A percentile compares a stretch with the other conserved stretches of the same genome.
Conservation (phyloP, 2,888 invertebrate species). For the Nephrocerus scutellatus region DNA sequence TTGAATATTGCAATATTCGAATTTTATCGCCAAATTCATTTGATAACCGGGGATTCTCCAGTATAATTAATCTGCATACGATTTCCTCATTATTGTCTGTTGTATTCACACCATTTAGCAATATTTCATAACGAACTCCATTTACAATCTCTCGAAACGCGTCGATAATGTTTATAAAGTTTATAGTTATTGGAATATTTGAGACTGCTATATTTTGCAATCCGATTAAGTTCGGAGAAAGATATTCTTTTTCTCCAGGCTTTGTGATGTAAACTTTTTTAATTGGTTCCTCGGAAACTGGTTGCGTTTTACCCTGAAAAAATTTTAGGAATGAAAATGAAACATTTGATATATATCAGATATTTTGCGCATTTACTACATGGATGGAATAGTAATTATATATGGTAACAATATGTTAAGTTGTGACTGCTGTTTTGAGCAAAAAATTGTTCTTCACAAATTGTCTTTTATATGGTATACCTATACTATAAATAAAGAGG, state of each 20-base stretch:
- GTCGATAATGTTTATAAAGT: conserved; percentile 43
- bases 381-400: too few relatives aligned
- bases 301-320: conserved; percentile 21
- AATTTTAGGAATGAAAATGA: too few relatives aligned
- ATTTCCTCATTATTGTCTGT: conserved; percentile 36
- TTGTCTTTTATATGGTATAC: too few relatives aligned
- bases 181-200: conserved; percentile 41
- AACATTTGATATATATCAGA: too few relatives aligned
- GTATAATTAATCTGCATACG: conserved; percentile 55
- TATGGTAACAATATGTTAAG: too few relatives aligned
- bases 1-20: conserved; percentile 57
- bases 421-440: too few relatives aligned
- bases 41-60: conserved; percentile 61
- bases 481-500: too few relatives aligned
- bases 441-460: too few relatives aligned
- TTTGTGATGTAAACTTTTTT: conserved; percentile 40
- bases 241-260: conserved; percentile 43
- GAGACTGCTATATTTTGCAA: conserved; percentile 44
- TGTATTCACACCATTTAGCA: conserved; percentile 38
- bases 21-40: conserved; percentile 53
- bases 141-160: conserved; percentile 45
- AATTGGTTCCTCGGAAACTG: conserved; percentile 33
- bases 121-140: conserved; percentile 42
- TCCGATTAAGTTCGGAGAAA: conserved; percentile 43
- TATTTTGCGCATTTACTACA: too few relatives aligned